Evolutionary conservation across 2,113 vertebrate species (phyloP).

Genomic region (Chinchilla lanigera): DNA sequence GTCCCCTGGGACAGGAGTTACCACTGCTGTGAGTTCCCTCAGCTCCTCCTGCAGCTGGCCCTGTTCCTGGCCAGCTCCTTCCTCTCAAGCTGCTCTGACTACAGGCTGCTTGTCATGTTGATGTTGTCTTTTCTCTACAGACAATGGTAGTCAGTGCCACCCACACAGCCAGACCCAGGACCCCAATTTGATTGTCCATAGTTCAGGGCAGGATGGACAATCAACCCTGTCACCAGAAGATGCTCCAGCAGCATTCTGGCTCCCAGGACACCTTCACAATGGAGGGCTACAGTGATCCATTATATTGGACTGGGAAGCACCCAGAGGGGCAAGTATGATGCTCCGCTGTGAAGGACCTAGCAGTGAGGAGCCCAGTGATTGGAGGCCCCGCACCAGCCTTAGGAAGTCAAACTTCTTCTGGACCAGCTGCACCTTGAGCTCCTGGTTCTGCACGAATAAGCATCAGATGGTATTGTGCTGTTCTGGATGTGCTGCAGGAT

Average conservation of each 20-base stretch:
- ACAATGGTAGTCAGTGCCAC: not conserved
- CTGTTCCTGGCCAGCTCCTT: not conserved
- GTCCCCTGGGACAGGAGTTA: not conserved
- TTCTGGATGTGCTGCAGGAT: conserved; percentile 95
- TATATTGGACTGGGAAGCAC: accelerated
- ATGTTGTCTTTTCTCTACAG: not conserved
- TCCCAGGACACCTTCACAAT: not conserved
- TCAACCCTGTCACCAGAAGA: too few species aligned
- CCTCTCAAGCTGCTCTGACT: not conserved
- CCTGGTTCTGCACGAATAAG: conserved; percentile 87
- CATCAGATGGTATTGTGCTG: conserved; percentile 90
- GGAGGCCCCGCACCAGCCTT: too few species aligned
- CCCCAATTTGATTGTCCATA: not conserved
- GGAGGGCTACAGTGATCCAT: not conserved
- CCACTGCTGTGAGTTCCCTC: not conserved
- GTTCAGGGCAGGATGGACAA: too few species aligned
- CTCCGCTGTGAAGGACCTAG: not conserved
- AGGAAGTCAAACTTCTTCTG: conserved; percentile 95
- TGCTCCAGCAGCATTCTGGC: not conserved
- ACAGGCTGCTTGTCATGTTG: accelerated
- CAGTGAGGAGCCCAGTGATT: not conserved
- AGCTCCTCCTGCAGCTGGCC: not conserved
- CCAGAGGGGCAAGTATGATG: not conserved
- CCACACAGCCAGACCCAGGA: not conserved
- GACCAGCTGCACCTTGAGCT: conserved; percentile 96